phyloP scores from a whole-genome alignment of 2,797 vertebrate genomes.

The Chelmon rostratus region DNA sequence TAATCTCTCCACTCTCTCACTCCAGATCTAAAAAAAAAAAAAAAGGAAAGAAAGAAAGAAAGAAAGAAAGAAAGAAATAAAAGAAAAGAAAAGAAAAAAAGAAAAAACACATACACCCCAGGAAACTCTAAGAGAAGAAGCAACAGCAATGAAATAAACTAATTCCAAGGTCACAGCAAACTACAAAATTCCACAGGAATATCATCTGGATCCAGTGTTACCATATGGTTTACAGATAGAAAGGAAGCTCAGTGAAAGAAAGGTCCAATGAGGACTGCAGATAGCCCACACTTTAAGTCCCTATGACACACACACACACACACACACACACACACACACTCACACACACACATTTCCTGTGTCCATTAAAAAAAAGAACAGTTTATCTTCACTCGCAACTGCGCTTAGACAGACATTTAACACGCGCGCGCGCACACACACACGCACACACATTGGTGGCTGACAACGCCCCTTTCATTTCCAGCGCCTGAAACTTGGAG shows the following conservation, averaged over 20 bases:
- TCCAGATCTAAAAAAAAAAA: not conserved
- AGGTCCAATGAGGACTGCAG: not conserved
- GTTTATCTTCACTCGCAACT: conserved; percentile 4
- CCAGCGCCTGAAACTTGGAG: conserved; percentile 41
- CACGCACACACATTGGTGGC: not conserved
- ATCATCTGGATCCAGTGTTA: not conserved
- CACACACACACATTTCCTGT: conserved; percentile 15
- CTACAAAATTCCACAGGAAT: not conserved
- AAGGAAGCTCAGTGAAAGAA: not conserved
- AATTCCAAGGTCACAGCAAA: not conserved
- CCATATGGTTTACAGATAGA: not conserved
- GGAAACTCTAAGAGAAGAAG: not conserved
- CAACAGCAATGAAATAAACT: not conserved
- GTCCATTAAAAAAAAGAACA: not conserved
- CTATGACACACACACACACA: not conserved
- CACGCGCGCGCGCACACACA: conserved; percentile 16
- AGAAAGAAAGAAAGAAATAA: no score
- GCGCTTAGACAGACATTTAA: conserved; percentile 4
- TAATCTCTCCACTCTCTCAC: not conserved
- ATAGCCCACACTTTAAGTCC: not conserved
- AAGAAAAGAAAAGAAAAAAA: no score
- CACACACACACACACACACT: not conserved
- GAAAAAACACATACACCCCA: no score
- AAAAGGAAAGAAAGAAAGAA: no score
- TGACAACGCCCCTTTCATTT: conserved; percentile 81